Conservation (phyloP, 2,797 vertebrate species). For the Muscicapa comitata region DNA sequence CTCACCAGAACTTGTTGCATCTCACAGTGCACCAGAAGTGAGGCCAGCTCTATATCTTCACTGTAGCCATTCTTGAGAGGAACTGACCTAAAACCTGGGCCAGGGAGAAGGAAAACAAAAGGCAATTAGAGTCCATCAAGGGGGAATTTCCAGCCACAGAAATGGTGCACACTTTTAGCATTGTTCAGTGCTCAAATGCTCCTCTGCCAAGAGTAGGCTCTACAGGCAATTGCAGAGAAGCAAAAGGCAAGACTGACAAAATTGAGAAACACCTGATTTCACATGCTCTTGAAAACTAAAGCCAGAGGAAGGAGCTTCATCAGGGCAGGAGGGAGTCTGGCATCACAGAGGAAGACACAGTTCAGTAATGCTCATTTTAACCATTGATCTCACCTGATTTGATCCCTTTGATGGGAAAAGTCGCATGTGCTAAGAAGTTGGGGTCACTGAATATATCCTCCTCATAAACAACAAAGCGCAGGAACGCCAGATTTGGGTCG, state of each 20-base stretch:
- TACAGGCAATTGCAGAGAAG: not conserved
- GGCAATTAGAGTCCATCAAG: not conserved
- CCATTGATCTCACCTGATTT: constrained; percentile 81
- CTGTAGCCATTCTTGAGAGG: constrained; percentile 92
- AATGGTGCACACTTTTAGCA: not conserved
- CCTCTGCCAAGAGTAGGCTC: not conserved
- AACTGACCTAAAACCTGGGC: constrained; percentile 88
- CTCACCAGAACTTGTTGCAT: constrained; percentile 86
- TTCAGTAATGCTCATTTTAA: not conserved
- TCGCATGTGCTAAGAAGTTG: constrained; percentile 95
- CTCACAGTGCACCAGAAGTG: constrained; percentile 88
- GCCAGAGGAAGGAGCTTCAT: not conserved
- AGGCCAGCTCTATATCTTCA: constrained; percentile 89
- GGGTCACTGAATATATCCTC: constrained; percentile 99
- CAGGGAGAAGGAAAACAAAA: not conserved
- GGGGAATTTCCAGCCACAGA: not conserved
- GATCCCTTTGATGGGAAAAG: constrained; percentile 91
- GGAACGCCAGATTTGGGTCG: constrained; percentile 88
- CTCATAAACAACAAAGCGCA: constrained; percentile 95
- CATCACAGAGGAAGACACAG: not conserved
- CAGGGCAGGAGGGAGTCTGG: not conserved
- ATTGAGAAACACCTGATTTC: not conserved
- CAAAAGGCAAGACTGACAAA: not conserved
- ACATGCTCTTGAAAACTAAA: not conserved
- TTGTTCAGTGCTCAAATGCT: not conserved